Conservation (phyloP, 2,113 vertebrate genomes). For the Lepus americanus region DNA sequence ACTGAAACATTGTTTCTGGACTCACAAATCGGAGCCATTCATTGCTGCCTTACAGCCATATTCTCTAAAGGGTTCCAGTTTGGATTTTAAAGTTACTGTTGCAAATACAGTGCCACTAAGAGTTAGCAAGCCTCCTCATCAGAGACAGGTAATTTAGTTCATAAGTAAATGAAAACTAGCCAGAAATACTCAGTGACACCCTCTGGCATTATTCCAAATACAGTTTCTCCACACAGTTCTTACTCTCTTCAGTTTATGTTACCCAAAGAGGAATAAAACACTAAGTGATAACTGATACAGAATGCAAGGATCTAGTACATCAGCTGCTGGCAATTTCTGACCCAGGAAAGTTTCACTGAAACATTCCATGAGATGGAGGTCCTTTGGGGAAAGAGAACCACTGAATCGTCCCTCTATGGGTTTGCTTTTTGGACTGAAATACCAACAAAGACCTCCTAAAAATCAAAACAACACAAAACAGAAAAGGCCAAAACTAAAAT, state of each 20-base stretch:
- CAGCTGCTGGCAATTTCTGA: conserved; percentile 25
- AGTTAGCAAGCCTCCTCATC: not conserved
- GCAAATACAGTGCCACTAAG: not conserved
- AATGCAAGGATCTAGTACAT: not conserved
- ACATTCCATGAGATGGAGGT: not conserved
- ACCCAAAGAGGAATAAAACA: not conserved
- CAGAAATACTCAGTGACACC: not conserved
- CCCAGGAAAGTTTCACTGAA: not conserved
- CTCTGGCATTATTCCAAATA: conserved; percentile 9
- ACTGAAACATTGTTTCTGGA: not conserved
- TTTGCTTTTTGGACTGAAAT: conserved; percentile 12
- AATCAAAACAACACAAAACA: not conserved
- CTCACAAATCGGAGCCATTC: conserved; percentile 9
- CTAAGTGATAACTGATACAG: not conserved
- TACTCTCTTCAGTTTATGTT: not conserved
- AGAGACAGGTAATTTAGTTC: not conserved
- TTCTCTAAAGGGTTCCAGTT: not conserved
- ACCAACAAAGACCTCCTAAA: not conserved
- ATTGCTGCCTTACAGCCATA: not conserved
- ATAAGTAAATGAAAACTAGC: not conserved
- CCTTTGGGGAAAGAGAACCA: not conserved
- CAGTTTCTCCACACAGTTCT: not conserved
- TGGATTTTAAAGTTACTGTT: not conserved
- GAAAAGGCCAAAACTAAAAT: not conserved
- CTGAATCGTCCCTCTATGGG: not conserved